These are phyloP conservation scores for Agonum fuliginosum DNA, from an alignment of 2,888 invertebrate species.

Conservation along the genomic window DNA sequence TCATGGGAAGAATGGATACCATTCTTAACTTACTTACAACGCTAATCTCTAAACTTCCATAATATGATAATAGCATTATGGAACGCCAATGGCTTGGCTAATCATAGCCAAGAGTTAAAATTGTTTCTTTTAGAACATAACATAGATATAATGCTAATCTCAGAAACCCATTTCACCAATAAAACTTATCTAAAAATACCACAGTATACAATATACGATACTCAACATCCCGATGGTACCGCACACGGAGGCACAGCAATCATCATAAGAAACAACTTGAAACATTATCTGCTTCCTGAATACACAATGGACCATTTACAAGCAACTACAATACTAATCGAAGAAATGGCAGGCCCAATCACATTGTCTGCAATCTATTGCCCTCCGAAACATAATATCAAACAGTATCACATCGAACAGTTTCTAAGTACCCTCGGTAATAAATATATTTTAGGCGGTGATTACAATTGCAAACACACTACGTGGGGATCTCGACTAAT, in stretches of 20 bases:
- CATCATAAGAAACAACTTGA: slow-evolving; percentile 7
- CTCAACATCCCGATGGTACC: slow-evolving; percentile 40
- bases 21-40: slow-evolving; percentile 23
- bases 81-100: slow-evolving; percentile 49
- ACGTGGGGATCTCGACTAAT: slow-evolving; percentile 4
- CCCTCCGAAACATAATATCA: slow-evolving; percentile 37
- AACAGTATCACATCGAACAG: slow-evolving; percentile 14
- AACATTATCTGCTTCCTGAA: slow-evolving; percentile 30
- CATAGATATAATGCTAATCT: slow-evolving; percentile 36
- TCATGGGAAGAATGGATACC: slow-evolving; percentile 8
- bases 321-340: slow-evolving; percentile 21
- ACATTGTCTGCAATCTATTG: slow-evolving; percentile 22
- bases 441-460: slow-evolving; percentile 6
- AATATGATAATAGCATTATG: slow-evolving; percentile 34
- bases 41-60: background rate
- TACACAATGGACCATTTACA: slow-evolving; percentile 38
- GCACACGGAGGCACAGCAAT: slow-evolving; percentile 28
- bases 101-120: slow-evolving; percentile 28
- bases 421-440: slow-evolving; percentile 33
- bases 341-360: background rate
- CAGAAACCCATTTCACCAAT: slow-evolving; percentile 26
- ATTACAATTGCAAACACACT: slow-evolving; percentile 23
- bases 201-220: slow-evolving; percentile 13
- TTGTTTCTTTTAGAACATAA: background rate
- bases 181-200: slow-evolving; percentile 37